A percentile compares a stretch with the other conserved stretches of the same genome.
phyloP scores from a whole-genome alignment of 2,888 invertebrate species.

The Coecobrya sp. region DNA sequence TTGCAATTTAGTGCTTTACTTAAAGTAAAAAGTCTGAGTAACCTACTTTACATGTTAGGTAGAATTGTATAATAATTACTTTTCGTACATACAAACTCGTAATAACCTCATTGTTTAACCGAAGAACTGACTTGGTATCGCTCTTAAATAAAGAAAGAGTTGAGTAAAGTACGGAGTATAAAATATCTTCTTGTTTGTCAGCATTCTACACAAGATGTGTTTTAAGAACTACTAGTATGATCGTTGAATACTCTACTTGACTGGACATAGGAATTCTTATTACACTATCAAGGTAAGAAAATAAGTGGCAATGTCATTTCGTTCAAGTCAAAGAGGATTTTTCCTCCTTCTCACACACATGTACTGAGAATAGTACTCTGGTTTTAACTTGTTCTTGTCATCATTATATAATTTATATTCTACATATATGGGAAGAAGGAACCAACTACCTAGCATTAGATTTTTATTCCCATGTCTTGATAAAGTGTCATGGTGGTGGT shows the following conservation, averaged over 20 bases:
- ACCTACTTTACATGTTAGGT: conserved; percentile 24
- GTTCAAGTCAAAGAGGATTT: conserved; percentile 64
- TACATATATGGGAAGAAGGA: not conserved
- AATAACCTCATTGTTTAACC: not conserved
- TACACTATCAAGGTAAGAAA: conserved; percentile 51
- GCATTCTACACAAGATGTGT: not conserved
- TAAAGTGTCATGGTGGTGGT: conserved; percentile 10
- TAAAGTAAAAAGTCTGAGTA: conserved; percentile 68
- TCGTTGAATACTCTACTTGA: conserved; percentile 26
- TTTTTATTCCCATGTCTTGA: conserved; percentile 25
- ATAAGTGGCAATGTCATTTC: conserved; percentile 25
- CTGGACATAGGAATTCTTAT: not conserved
- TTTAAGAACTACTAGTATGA: conserved; percentile 2
- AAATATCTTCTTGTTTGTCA: conserved; percentile 1
- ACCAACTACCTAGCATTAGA: not conserved
- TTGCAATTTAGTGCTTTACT: conserved; percentile 61
- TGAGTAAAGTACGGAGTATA: too few species aligned
- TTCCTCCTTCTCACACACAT: not conserved
- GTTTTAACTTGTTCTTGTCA: conserved; percentile 74
- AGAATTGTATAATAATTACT: conserved; percentile 6
- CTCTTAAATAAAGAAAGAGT: conserved; percentile 11
- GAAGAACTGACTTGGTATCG: conserved; percentile 16
- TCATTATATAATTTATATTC: conserved; percentile 10
- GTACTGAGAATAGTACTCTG: conserved; percentile 32
- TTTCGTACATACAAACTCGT: not conserved